Percentiles rank a stretch among this genome's conserved stretches.
phyloP scores from a whole-genome alignment of 30 jellyfish, hydroid and myxozoan species.

The Phacellophora camtschatica region DNA sequence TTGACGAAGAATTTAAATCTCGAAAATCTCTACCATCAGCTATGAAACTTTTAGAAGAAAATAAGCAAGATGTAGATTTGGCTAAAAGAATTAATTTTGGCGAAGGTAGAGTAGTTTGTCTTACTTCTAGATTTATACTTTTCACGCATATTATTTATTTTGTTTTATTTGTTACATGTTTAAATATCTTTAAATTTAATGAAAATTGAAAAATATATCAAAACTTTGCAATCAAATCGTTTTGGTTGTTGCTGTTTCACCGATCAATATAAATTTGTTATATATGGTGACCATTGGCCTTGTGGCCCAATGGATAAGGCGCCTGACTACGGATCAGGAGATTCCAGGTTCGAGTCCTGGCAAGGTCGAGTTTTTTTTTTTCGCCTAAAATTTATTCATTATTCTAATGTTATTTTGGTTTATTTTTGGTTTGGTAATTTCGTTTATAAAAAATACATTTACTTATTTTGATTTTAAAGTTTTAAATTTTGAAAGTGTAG shows the following conservation, averaged over 20 bases:
- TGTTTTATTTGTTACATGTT: not conserved
- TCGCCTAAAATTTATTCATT: not conserved
- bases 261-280: not conserved
- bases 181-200: too few species aligned
- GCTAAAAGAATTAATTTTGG: conserved; percentile 88
- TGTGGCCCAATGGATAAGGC: conserved; percentile 80
- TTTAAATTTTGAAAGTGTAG: not conserved
- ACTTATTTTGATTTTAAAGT: not conserved
- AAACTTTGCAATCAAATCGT: not conserved
- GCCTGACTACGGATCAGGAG: conserved; percentile 79
- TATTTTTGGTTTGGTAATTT: too few species aligned
- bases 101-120: conserved; percentile 64
- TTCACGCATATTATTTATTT: too few species aligned
- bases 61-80: conserved; percentile 53
- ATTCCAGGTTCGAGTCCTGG: conserved; percentile 82
- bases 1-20: conserved; percentile 53
- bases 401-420: not conserved
- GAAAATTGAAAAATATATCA: not conserved
- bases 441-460: not conserved
- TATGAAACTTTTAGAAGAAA: conserved; percentile 60
- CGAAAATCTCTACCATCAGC: conserved; percentile 62
- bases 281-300: conserved; percentile 7
- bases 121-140: too few species aligned
- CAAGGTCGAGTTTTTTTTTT: conserved; percentile 46
- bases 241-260: not conserved